These are phyloP conservation scores for Bombus difficillimus DNA, from an alignment of 1,140 invertebrate species.

Conservation along the genomic window DNA sequence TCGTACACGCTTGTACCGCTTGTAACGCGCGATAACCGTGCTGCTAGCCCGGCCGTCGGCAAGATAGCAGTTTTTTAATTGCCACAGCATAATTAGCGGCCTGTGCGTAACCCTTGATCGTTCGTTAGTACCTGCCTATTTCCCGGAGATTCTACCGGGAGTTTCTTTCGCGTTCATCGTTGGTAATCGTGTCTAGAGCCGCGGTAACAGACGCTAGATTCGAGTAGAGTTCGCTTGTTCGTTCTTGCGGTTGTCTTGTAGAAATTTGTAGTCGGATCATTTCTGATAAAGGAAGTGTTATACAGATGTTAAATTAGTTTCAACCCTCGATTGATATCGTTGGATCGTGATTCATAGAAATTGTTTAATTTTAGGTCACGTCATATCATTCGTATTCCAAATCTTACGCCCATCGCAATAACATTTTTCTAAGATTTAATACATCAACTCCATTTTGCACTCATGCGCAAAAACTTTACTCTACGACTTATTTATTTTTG, in stretches of 20 bases:
- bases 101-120: constrained; percentile 35
- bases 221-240: too few relatives aligned
- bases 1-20: constrained; percentile 33
- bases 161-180: background rate
- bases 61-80: constrained; percentile 40
- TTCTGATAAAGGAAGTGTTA: too few relatives aligned
- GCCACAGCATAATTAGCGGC: constrained; percentile 18
- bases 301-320: background rate
- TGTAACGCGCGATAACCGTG: constrained; percentile 22
- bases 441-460: too few relatives aligned
- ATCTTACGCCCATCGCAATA: too few relatives aligned
- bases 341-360: background rate
- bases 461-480: too few relatives aligned
- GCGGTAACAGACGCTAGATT: constrained; percentile 44
- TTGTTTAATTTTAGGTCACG: background rate
- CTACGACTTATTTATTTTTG: too few relatives aligned
- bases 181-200: constrained; percentile 46
- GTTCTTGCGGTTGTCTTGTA: too few relatives aligned
- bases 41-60: background rate
- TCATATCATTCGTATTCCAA: background rate
- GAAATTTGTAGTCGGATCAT: too few relatives aligned
- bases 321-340: background rate
- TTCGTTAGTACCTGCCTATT: background rate
- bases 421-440: too few relatives aligned
- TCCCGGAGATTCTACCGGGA: background rate